Conservation (phyloP, 2,797 vertebrate genomes). For the Cirrhinus molitorella region DNA sequence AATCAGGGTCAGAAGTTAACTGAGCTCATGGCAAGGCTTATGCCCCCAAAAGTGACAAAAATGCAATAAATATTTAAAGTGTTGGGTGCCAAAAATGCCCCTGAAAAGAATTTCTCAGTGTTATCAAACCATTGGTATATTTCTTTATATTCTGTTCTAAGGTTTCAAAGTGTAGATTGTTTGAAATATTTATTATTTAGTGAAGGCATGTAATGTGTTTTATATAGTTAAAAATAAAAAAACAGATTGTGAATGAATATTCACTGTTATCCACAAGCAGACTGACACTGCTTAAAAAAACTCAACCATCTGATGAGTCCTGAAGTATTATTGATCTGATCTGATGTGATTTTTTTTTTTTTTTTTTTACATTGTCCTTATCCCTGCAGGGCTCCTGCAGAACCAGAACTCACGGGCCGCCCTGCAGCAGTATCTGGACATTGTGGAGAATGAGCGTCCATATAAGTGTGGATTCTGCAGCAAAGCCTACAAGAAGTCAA, state of each 20-base stretch:
- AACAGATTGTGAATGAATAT: too few species aligned
- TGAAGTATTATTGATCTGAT: background rate
- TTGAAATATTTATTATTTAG: background rate
- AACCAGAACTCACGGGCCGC: conserved; percentile 87
- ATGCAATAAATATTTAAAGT: background rate
- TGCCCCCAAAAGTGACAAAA: background rate
- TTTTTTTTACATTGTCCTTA: background rate
- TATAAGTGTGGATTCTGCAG: conserved; percentile 96
- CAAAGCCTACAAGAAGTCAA: conserved; percentile 98
- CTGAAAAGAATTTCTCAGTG: background rate
- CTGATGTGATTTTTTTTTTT: background rate
- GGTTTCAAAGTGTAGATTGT: background rate
- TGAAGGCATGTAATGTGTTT: too few species aligned
- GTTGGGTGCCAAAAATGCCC: too few species aligned
- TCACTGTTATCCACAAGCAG: too few species aligned
- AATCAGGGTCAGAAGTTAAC: background rate
- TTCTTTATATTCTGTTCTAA: background rate
- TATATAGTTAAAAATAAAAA: background rate
- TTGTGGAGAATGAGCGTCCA: conserved; percentile 90
- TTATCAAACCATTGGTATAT: background rate
- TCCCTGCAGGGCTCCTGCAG: conserved; percentile 87
- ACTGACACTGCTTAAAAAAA: too few species aligned
- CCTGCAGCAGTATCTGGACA: conserved; percentile 93
- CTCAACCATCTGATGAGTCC: too few species aligned
- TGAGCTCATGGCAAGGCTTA: background rate